Evolutionary conservation across 2,888 invertebrate species (phyloP).

Genomic region (Crocallis elinguaria): DNA sequence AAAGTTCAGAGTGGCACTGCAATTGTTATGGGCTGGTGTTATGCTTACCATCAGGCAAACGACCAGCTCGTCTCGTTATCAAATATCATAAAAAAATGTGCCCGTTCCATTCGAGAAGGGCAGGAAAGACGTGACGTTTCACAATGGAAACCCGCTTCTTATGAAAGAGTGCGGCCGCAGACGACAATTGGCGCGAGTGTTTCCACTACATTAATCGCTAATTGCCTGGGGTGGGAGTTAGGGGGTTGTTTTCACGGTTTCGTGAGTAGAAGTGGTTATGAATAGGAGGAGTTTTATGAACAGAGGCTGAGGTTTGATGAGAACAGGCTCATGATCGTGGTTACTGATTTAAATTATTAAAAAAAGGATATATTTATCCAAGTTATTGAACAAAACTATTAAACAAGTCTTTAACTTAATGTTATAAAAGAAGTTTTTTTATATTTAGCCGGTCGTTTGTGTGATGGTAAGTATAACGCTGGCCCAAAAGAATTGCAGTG

Average conservation of each 20-base stretch:
- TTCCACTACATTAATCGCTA: conserved; percentile 43
- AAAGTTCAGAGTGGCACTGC: too few species aligned
- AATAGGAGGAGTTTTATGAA: neutral
- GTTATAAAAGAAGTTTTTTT: too few species aligned
- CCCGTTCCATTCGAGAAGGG: too few species aligned
- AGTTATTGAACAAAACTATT: neutral
- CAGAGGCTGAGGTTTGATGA: neutral
- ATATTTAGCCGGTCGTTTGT: too few species aligned
- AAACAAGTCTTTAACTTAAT: too few species aligned
- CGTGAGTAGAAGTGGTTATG: conserved; percentile 1
- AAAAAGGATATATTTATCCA: neutral
- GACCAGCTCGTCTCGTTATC: too few species aligned
- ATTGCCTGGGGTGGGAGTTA: conserved; percentile 33
- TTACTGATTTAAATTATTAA: neutral
- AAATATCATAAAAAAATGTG: neutral
- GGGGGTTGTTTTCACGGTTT: conserved; percentile 17
- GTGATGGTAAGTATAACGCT: too few species aligned
- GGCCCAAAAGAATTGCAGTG: too few species aligned
- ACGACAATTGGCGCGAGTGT: conserved; percentile 34
- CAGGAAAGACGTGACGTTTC: too few species aligned
- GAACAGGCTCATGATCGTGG: neutral
- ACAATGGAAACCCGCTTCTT: conserved; percentile 23
- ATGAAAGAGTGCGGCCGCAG: conserved; percentile 33
- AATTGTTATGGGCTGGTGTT: too few species aligned
- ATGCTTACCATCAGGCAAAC: too few species aligned